These are phyloP conservation scores for Myiozetetes cayanensis DNA, from an alignment of 2,113 vertebrate genomes.

Conservation along the genomic window DNA sequence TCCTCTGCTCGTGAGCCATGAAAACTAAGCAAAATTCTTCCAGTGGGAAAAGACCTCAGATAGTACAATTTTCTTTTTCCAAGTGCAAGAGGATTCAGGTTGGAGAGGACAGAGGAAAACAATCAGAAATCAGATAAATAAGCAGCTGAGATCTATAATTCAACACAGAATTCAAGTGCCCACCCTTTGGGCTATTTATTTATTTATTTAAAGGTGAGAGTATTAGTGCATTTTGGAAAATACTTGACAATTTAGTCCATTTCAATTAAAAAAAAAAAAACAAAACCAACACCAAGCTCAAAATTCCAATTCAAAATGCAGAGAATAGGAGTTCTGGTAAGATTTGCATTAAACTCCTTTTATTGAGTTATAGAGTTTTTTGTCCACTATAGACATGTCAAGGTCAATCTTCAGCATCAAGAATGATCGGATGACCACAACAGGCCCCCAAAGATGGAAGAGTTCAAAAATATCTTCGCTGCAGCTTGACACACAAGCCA, in stretches of 20 bases:
- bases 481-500: not conserved
- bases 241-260: not conserved
- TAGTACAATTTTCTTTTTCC: not conserved
- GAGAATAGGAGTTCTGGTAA: not conserved
- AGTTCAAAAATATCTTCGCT: not conserved
- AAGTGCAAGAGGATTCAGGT: not conserved
- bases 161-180: not conserved
- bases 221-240: not conserved
- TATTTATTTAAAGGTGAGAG: not conserved
- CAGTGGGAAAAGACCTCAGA: not conserved
- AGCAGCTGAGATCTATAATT: not conserved
- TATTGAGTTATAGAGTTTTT: not conserved
- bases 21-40: not conserved
- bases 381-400: fast-evolving
- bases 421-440: not conserved
- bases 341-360: not conserved
- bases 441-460: not conserved
- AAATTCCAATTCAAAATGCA: not conserved
- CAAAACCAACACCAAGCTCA: not conserved
- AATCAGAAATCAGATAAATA: not conserved
- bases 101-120: not conserved
- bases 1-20: not conserved
- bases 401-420: not conserved
- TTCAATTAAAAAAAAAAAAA: not conserved
- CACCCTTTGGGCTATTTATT: not conserved